These are phyloP conservation scores for Spermophilus dauricus DNA, from an alignment of 2,113 vertebrate species.

Conservation along the genomic window DNA sequence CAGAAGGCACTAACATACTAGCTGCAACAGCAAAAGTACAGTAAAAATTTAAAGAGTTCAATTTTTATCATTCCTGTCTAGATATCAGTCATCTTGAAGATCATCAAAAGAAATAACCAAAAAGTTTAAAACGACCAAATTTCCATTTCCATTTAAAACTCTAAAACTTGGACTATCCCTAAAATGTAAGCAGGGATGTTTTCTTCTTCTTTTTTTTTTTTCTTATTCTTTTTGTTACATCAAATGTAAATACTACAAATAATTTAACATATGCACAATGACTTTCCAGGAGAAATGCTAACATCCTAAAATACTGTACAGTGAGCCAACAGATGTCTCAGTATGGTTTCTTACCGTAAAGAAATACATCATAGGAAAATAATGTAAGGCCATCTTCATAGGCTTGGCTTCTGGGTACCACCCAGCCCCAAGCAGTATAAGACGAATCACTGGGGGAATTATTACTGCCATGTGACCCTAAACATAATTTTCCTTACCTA, in stretches of 20 bases:
- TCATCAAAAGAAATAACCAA: neutral
- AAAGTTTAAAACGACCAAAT: neutral
- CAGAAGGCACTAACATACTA: neutral
- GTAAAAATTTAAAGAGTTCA: neutral
- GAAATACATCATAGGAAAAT: neutral
- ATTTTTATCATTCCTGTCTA: neutral
- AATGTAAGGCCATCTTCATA: neutral
- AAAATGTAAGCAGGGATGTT: neutral
- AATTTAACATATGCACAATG: neutral
- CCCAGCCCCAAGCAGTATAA: neutral
- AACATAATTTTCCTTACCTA: neutral
- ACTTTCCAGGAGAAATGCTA: slow-evolving; percentile 24
- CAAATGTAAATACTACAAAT: slow-evolving; percentile 27
- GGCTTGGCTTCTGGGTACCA: neutral
- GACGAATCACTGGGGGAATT: neutral
- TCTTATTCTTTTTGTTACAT: neutral
- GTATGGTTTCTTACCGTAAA: neutral
- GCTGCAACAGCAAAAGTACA: neutral
- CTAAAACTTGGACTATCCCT: slow-evolving; percentile 12
- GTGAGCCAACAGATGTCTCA: neutral
- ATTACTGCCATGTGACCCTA: neutral
- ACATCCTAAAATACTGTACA: neutral
- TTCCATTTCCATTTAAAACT: neutral
- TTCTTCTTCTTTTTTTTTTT: no score
- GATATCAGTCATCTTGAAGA: neutral